Base-by-base conservation (phyloP, 2,113 vertebrate species). In the Carettochelys insculpta region DNA sequence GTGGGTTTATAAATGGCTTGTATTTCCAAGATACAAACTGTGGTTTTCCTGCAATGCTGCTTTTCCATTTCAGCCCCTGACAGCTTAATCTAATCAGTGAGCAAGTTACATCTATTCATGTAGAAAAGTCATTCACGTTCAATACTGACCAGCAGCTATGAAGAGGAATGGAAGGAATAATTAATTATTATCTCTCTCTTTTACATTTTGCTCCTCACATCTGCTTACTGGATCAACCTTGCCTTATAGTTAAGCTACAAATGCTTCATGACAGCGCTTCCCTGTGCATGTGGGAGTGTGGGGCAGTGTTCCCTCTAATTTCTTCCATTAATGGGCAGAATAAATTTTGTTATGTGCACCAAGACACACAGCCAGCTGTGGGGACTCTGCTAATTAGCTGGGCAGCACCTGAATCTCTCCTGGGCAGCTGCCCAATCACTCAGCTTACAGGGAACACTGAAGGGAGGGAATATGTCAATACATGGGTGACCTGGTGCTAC, bases 31-130 rank as follows among this genome's bases (percentile, higher is more conserved):
- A 38, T 68, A 38, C 20, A 20, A 68, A 38, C 38, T 16, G 19
- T 19, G 11, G 34, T 0, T 11, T 73, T 53, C 31, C 48, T n/a
- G 9, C 76, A 16, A 3, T 34, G 29, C 4, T 4, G 5, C 58
- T 3, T 1, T 38, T 22, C 61, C 34, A 22, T 68, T 68, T 38
- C 9, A 38, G 20, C n/a, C 61, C n/a, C 34, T n/a, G 13, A 20
- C 8, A 56, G 10, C 29, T 25, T 56, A 54, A n/a, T 65, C 61
- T 65, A 65, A 65, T 17, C 19, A 65, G 34, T 65, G 34, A 65
- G 8, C 17, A 65, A 65, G 34, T 65, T n/a, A 65, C 61, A 65
- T 19, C 8, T 20, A n/a, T n/a, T 65, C 17, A 20, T n/a, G 14
- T n/a, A n/a, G 19, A 65, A 65, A n/a, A 20, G 61, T 65, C 34